Conservation (phyloP, 2,113 vertebrate genomes). For the Heteronetta atricapilla region DNA sequence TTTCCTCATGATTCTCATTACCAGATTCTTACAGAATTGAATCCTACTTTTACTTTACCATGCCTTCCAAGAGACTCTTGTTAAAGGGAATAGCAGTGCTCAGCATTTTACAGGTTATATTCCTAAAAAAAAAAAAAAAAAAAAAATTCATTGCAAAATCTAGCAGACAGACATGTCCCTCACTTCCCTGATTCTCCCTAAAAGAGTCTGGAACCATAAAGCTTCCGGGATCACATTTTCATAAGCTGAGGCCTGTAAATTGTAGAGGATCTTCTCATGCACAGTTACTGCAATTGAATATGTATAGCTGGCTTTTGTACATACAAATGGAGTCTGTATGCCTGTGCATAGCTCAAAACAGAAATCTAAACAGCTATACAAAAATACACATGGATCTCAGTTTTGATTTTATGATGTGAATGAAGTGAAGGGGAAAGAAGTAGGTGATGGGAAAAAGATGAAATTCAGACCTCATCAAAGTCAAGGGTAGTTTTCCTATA, state of each 20-base stretch:
- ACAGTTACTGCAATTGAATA: slow-evolving; percentile 40
- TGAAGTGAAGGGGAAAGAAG: slow-evolving; percentile 20
- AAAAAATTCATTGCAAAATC: slow-evolving; percentile 16
- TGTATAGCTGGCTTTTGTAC: slow-evolving; percentile 35
- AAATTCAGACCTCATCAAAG: slow-evolving; percentile 62
- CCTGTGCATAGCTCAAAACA: background rate
- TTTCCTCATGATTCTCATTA: slow-evolving; percentile 21
- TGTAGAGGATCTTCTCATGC: slow-evolving; percentile 36
- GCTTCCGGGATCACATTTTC: slow-evolving; percentile 28
- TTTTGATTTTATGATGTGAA: slow-evolving; percentile 49
- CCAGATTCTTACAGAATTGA: background rate
- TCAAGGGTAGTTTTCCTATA: slow-evolving; percentile 37
- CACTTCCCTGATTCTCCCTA: background rate
- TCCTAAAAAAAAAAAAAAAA: background rate
- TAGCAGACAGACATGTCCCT: background rate
- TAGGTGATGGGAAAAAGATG: slow-evolving; percentile 34
- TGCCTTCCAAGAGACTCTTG: background rate
- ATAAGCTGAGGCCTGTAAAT: slow-evolving; percentile 33
- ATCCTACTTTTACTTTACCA: background rate
- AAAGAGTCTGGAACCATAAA: slow-evolving; percentile 1
- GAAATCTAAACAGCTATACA: slow-evolving; percentile 8
- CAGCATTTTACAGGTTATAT: background rate
- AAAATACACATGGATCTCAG: slow-evolving; percentile 3
- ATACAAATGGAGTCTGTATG: background rate
- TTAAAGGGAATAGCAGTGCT: background rate